Evolutionary conservation across 2,888 invertebrate species (phyloP).

Genomic region (Syritta pipiens): DNA sequence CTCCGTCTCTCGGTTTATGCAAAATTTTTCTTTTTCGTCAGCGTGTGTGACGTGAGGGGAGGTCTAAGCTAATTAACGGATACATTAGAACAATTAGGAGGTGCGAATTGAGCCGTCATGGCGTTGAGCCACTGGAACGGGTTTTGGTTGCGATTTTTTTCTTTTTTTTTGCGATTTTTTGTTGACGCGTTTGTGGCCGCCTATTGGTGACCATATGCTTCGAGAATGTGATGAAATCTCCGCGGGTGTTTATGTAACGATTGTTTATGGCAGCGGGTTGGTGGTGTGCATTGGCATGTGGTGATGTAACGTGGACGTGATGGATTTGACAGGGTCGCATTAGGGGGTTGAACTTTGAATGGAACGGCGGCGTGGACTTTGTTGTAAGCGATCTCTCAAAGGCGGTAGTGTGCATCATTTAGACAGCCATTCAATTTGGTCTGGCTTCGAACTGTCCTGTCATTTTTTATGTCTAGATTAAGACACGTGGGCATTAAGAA

Average conservation of each 20-base stretch:
- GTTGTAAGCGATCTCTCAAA: no score
- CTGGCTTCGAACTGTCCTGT: no score
- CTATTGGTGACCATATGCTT: background rate
- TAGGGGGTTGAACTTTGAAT: no score
- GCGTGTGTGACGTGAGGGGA: background rate
- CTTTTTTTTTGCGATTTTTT: background rate
- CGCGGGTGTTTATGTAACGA: background rate
- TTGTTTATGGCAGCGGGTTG: background rate
- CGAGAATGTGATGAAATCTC: background rate
- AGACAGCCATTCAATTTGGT: no score
- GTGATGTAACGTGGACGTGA: no score
- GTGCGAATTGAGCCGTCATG: slow-evolving; percentile 33
- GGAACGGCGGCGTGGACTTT: no score
- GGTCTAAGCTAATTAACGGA: slow-evolving; percentile 35
- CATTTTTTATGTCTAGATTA: no score
- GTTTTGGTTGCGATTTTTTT: slow-evolving; percentile 15
- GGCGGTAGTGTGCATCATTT: no score
- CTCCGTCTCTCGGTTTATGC: slow-evolving; percentile 1
- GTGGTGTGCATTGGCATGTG: no score
- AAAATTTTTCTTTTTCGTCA: no score
- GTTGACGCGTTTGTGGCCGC: background rate
- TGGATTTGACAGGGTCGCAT: no score
- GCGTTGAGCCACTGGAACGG: slow-evolving; percentile 1
- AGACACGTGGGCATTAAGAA: no score
- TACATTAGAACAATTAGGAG: slow-evolving; percentile 36